Conservation (phyloP, 2,113 vertebrate species). For the Cercocebus atys region DNA sequence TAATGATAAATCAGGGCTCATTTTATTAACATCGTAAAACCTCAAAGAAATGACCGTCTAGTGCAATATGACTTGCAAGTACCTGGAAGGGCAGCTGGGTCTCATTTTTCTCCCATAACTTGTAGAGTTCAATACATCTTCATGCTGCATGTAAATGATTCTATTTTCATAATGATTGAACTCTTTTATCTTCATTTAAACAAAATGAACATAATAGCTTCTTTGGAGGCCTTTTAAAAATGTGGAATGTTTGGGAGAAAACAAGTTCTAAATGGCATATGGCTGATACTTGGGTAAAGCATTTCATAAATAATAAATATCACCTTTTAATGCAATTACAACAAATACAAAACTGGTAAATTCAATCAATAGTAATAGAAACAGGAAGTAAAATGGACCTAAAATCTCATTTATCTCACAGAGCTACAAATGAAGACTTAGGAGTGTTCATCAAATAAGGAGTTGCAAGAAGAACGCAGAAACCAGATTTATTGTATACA, state of each 20-base stretch:
- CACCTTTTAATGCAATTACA: background rate
- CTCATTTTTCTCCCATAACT: background rate
- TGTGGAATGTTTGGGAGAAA: background rate
- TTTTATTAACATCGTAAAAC: background rate
- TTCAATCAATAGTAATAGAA: background rate
- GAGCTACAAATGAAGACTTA: background rate
- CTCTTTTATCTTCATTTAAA: background rate
- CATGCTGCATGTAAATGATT: background rate
- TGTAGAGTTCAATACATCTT: background rate
- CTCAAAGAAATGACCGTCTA: background rate
- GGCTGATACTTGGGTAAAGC: background rate
- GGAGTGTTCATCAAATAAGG: background rate
- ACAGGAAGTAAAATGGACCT: background rate
- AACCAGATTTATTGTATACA: background rate
- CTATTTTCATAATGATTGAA: background rate
- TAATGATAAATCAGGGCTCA: background rate
- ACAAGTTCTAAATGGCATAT: background rate
- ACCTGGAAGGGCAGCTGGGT: background rate
- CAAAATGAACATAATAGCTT: background rate
- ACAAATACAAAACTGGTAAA: background rate
- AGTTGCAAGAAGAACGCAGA: background rate
- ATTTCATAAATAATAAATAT: conserved; percentile 26
- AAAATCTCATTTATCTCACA: background rate
- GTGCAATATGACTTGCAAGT: background rate
- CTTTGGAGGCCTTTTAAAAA: background rate